Evolutionary conservation across 1,140 invertebrate genomes (phyloP).

Genomic region (Nasonia vitripennis): DNA sequence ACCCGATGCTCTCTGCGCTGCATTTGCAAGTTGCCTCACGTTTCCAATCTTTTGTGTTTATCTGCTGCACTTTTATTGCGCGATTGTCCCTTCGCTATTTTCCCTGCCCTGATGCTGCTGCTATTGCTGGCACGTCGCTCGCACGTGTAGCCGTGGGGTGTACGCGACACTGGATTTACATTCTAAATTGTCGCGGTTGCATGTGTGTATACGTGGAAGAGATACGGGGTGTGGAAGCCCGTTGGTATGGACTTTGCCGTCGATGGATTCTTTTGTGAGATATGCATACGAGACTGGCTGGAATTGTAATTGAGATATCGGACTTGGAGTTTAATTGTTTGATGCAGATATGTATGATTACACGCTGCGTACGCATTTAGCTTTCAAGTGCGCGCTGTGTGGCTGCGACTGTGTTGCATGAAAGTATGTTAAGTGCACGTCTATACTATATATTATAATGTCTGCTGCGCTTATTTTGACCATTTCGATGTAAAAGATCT

Average conservation of each 20-base stretch:
- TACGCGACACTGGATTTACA: background rate
- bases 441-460: background rate
- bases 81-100: constrained; percentile 22
- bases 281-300: background rate
- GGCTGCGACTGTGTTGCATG: background rate
- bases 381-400: background rate
- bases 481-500: background rate
- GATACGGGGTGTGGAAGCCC: background rate
- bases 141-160: background rate
- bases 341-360: background rate
- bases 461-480: background rate
- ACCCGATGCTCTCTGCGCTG: background rate
- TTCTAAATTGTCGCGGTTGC: background rate
- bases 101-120: background rate
- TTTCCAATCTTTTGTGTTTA: constrained; percentile 37
- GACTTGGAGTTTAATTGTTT: background rate
- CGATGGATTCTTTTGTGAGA: background rate
- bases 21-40: constrained; percentile 29
- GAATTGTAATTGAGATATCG: constrained; percentile 11
- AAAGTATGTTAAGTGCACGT: background rate
- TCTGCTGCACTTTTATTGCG: constrained; percentile 28
- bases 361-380: background rate
- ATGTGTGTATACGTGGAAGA: background rate
- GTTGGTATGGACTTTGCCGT: background rate
- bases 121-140: background rate